Evolutionary conservation across 2,113 vertebrate genomes (phyloP), one percentile per base, ranked within the genome.

Genomic region (Muntiacus muntjak): DNA sequence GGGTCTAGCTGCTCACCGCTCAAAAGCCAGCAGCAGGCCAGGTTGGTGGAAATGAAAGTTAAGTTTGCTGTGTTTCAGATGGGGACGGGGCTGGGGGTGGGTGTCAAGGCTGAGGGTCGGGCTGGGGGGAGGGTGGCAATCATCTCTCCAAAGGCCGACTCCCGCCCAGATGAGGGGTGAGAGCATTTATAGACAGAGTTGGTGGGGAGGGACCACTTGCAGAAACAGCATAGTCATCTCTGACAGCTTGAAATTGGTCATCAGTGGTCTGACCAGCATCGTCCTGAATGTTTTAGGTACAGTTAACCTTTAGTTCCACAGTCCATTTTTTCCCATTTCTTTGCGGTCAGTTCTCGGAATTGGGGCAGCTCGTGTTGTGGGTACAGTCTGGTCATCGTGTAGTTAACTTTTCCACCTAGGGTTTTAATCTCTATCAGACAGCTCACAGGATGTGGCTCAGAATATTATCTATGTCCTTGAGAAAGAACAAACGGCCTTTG

Each of bases 91-190:
- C 33, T 67, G 16, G 7, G 7, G 14, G 15, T 67, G 8, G 16
- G 33, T 16, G 62, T 5, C 3, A 0, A 1, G 16, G 54, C 0
- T 55, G 54, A 8, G 54, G 54, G 54, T 21, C 52, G 16, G 52
- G 62, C 7, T 33, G 30, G 62, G 16, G 7, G 16, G 16, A 67
- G 7, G 62, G 33, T 67, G 62, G 33, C 33, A 67, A 8, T 9
- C 62, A 67, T 67, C 33, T 67, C 17, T 67, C 9, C 64, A 21
- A 71, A 71, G 64, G 64, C 64, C 0, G 4, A 71, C 64, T 36
- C n/a, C 64, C 19, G 2, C 33, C 64, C 64, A 36, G 64, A 36
- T 4, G 4, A 36, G 64, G 64, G n/a, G 17, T 36, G 64, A 36
- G 64, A 36, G 17, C n/a, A 36, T 21, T 71, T 36, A 71, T 4